These are phyloP conservation scores for Cyrtorhinus lividipennis DNA, from an alignment of 1,140 invertebrate species.

Conservation along the genomic window DNA sequence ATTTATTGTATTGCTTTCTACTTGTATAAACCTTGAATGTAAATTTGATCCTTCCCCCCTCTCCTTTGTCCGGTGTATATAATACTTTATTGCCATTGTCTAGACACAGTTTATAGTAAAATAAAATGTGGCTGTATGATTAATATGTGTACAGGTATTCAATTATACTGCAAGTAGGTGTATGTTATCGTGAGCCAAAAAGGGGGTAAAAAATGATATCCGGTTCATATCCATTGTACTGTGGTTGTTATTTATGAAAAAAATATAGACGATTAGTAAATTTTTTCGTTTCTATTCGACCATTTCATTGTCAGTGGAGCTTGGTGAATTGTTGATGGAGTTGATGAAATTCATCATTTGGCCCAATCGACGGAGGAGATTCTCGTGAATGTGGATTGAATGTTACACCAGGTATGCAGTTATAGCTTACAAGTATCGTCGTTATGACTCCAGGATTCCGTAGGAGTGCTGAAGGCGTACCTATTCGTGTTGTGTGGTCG, in stretches of 20 bases:
- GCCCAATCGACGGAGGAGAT: too few species aligned
- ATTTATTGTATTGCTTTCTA: not conserved
- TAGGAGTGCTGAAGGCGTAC: too few species aligned
- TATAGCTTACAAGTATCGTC: too few species aligned
- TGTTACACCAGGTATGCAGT: too few species aligned
- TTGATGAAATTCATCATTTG: too few species aligned
- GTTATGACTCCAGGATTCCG: too few species aligned
- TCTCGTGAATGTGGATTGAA: too few species aligned
- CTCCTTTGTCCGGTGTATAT: not conserved
- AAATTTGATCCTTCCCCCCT: not conserved
- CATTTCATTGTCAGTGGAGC: too few species aligned
- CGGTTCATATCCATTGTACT: conserved; percentile 2
- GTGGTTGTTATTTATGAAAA: conserved; percentile 9
- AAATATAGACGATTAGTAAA: conserved; percentile 4
- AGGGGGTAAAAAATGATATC: not conserved
- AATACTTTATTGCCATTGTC: not conserved
- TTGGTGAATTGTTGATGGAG: too few species aligned
- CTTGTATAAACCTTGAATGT: not conserved
- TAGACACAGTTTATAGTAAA: not conserved
- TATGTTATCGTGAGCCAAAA: conserved; percentile 3
- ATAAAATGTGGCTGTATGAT: conserved; percentile 4
- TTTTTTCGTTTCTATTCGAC: too few species aligned
- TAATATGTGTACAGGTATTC: not conserved
- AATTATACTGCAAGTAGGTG: conserved; percentile 1
- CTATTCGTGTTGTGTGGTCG: too few species aligned